phyloP scores from a whole-genome alignment of 2,113 vertebrate genomes.

The Peromyscus leucopus region DNA sequence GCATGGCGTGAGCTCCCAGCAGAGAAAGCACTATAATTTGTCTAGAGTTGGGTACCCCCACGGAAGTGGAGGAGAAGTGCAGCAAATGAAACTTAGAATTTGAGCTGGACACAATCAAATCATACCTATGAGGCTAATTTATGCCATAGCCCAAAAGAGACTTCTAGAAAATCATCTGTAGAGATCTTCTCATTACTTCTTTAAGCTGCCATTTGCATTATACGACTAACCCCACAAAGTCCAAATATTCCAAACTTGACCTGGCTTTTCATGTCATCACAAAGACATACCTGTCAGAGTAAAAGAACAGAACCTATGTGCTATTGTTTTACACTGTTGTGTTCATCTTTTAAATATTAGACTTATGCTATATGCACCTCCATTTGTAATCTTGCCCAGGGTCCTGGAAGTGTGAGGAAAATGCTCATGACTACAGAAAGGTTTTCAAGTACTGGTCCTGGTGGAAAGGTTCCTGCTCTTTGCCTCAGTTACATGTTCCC shows the following conservation, averaged over 20 bases:
- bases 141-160: background rate
- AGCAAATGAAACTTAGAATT: background rate
- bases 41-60: background rate
- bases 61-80: background rate
- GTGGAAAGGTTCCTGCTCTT: background rate
- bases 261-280: background rate
- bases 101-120: background rate
- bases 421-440: background rate
- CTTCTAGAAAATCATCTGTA: background rate
- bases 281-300: background rate
- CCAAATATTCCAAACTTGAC: constrained; percentile 9
- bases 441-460: background rate
- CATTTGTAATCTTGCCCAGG: background rate
- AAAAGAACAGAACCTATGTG: background rate
- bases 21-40: background rate
- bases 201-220: constrained; percentile 31
- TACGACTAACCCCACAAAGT: background rate
- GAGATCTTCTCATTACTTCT: background rate
- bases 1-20: background rate
- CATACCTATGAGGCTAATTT: background rate
- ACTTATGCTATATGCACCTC: background rate
- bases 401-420: background rate
- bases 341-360: background rate
- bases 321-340: background rate
- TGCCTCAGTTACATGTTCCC: background rate